A percentile compares a stretch with the other conserved stretches of the same genome.
Evolutionary conservation across 2,888 invertebrate species (phyloP).

Genomic region (Pristionchus japonicus): DNA sequence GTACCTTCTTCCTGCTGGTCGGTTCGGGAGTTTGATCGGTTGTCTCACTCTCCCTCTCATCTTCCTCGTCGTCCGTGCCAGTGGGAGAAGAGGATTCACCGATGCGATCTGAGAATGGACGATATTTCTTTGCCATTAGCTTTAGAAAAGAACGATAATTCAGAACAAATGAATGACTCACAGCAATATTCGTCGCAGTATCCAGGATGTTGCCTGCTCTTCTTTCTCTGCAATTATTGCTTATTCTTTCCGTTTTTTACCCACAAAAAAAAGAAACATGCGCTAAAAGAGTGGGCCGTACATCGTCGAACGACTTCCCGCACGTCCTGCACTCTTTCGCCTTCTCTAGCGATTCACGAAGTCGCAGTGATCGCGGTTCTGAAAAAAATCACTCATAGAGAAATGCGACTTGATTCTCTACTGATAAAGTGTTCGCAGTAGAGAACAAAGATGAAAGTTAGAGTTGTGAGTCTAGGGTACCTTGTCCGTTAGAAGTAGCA

Average conservation of each 20-base stretch:
- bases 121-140: background rate
- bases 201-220: background rate
- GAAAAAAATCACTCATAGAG: background rate
- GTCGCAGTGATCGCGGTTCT: background rate
- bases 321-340: background rate
- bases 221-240: background rate
- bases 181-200: background rate
- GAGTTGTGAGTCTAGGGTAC: background rate
- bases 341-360: background rate
- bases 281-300: no score
- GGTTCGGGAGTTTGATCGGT: constrained; percentile 13
- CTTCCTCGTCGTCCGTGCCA: background rate
- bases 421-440: background rate
- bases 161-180: background rate
- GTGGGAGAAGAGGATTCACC: background rate
- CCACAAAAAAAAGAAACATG: no score
- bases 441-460: background rate
- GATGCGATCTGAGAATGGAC: background rate
- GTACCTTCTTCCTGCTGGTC: constrained; percentile 16
- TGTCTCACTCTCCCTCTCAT: background rate
- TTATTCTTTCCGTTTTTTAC: background rate
- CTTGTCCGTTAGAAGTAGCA: background rate
- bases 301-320: background rate
- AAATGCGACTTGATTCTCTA: no score
- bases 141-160: background rate